Conservation (phyloP, 2,797 vertebrate genomes). For the Todus mexicanus region DNA sequence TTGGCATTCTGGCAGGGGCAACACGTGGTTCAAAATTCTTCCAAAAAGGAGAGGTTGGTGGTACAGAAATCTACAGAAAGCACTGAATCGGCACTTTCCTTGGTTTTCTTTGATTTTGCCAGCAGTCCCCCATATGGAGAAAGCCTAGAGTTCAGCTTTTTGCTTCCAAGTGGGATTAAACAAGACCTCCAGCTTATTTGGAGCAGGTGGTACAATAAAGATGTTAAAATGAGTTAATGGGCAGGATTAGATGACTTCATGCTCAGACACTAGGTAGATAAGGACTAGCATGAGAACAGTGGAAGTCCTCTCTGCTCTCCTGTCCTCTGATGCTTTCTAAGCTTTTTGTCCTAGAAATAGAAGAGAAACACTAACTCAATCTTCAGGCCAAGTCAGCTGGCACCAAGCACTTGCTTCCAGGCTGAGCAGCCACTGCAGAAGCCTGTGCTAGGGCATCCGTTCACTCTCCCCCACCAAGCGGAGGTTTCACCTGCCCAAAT, state of each 20-base stretch:
- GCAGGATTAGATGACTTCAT: background rate
- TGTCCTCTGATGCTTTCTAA: background rate
- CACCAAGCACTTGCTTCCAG: background rate
- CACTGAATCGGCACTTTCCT: background rate
- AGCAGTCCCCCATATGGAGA: background rate
- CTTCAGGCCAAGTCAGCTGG: background rate
- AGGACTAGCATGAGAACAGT: background rate
- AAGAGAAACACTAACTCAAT: background rate
- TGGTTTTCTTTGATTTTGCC: background rate
- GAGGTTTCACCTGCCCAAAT: background rate
- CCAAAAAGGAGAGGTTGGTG: background rate
- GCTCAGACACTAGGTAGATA: background rate
- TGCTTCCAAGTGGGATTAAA: background rate
- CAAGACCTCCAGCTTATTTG: background rate
- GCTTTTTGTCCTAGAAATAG: background rate
- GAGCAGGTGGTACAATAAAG: background rate
- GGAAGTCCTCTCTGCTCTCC: background rate
- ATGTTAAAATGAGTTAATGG: background rate
- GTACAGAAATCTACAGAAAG: background rate
- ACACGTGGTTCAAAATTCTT: background rate
- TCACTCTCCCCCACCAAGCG: fast-evolving
- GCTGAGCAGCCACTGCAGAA: background rate
- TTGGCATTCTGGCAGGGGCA: background rate
- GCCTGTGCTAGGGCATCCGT: background rate
- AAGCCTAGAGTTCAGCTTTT: background rate